These are phyloP conservation scores for Gallinago jamesoni DNA, from an alignment of 2,113 vertebrate genomes.

Conservation along the genomic window DNA sequence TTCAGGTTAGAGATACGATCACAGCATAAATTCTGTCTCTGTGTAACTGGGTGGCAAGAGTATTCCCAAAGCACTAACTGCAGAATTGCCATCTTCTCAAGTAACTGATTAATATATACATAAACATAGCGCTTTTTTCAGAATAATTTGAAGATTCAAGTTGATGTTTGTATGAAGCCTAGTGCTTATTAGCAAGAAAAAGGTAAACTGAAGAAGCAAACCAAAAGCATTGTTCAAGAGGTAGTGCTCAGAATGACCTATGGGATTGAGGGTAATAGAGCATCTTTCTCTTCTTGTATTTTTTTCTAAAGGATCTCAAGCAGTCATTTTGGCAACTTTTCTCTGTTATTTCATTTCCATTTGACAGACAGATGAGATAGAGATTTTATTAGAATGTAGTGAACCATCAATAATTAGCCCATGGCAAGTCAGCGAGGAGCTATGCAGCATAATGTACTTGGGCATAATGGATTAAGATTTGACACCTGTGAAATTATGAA, in stretches of 20 bases:
- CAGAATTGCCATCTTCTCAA: not conserved
- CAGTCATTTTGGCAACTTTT: not conserved
- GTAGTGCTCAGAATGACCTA: not conserved
- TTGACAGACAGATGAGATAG: slow-evolving; percentile 14
- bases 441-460: not conserved
- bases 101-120: not conserved
- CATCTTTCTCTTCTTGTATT: not conserved
- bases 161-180: not conserved
- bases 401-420: slow-evolving; percentile 29
- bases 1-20: not conserved
- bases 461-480: slow-evolving; percentile 32
- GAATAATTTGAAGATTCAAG: not conserved
- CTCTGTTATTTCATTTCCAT: slow-evolving; percentile 27
- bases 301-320: slow-evolving; percentile 9
- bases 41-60: not conserved
- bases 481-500: slow-evolving; percentile 42
- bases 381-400: slow-evolving; percentile 37
- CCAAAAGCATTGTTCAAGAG: not conserved
- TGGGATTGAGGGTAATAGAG: not conserved
- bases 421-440: not conserved
- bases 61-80: not conserved
- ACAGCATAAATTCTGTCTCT: not conserved
- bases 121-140: not conserved
- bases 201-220: not conserved
- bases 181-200: not conserved